Evolutionary conservation across 2,113 vertebrate species (phyloP).

Genomic region (Ginglymostoma cirratum): DNA sequence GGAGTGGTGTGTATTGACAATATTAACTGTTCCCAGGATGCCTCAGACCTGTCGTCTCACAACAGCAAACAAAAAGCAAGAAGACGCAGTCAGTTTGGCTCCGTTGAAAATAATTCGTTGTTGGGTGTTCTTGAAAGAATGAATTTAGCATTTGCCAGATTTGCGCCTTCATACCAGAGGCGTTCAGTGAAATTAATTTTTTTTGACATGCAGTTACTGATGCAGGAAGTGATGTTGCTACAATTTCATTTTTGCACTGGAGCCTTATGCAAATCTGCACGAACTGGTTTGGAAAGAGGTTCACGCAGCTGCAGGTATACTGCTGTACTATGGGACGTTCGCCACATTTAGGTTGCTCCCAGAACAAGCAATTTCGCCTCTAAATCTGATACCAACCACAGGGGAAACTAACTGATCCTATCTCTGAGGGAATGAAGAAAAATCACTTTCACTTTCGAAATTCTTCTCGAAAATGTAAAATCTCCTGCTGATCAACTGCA

Average conservation of each 20-base stretch:
- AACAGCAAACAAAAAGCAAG: not conserved
- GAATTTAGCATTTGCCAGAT: not conserved
- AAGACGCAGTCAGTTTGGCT: not conserved
- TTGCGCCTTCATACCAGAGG: not conserved
- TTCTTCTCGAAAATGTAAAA: not conserved
- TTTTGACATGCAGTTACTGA: not conserved
- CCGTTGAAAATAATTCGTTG: not conserved
- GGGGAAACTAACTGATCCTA: not conserved
- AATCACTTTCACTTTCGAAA: not conserved
- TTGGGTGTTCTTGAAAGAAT: not conserved
- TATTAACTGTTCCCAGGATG: not conserved
- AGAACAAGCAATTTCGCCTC: not conserved
- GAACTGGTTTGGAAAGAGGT: not conserved
- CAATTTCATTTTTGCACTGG: not conserved
- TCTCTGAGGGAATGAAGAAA: not conserved
- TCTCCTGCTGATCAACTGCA: not conserved
- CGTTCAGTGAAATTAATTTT: not conserved
- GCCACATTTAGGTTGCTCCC: not conserved
- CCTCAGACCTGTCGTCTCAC: not conserved
- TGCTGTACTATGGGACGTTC: not conserved
- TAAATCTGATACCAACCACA: not conserved
- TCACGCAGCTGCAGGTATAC: not conserved
- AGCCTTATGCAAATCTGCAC: not conserved
- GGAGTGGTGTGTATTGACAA: not conserved
- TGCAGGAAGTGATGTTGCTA: not conserved